These are phyloP conservation scores for Anthoptus insignis DNA, from an alignment of 2,888 invertebrate genomes.

Conservation along the genomic window DNA sequence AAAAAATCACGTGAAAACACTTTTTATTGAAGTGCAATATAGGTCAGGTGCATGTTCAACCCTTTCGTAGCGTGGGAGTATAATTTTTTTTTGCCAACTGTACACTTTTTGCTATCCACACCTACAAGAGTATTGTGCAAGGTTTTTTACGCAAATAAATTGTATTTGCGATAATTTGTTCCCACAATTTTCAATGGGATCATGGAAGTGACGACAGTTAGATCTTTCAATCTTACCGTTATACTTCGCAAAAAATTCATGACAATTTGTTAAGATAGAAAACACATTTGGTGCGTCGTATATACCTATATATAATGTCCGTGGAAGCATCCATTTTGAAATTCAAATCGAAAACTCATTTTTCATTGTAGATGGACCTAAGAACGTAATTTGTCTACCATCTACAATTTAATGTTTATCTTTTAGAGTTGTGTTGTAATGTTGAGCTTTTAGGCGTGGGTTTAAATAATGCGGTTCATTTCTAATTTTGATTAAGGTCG, in stretches of 20 bases:
- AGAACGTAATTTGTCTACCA: too few relatives aligned
- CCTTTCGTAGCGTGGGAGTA: constrained; percentile 85
- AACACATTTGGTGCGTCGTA: too few relatives aligned
- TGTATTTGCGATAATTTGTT: constrained; percentile 87
- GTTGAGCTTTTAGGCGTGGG: too few relatives aligned
- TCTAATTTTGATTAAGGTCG: too few relatives aligned
- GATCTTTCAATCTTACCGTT: constrained; percentile 72
- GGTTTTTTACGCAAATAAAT: constrained; percentile 71
- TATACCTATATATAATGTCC: too few relatives aligned
- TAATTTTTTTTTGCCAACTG: constrained; percentile 61
- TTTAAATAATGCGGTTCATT: too few relatives aligned
- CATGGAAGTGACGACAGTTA: constrained; percentile 82
- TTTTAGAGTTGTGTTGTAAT: too few relatives aligned
- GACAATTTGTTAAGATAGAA: too few relatives aligned
- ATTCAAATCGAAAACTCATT: too few relatives aligned
- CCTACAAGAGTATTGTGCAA: constrained; percentile 68
- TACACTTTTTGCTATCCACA: constrained; percentile 42
- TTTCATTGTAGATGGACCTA: too few relatives aligned
- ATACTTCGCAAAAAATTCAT: constrained; percentile 47
- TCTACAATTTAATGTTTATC: too few relatives aligned
- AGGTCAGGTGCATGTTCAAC: constrained; percentile 86
- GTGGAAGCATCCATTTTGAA: too few relatives aligned
- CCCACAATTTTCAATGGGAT: constrained; percentile 76
- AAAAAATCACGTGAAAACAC: constrained; percentile 80
- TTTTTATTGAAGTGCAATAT: constrained; percentile 73